A percentile compares a stretch with the other conserved stretches of the same genome.
These are phyloP conservation scores for Chiloscyllium plagiosum DNA, from an alignment of 2,113 vertebrate genomes.

Conservation along the genomic window DNA sequence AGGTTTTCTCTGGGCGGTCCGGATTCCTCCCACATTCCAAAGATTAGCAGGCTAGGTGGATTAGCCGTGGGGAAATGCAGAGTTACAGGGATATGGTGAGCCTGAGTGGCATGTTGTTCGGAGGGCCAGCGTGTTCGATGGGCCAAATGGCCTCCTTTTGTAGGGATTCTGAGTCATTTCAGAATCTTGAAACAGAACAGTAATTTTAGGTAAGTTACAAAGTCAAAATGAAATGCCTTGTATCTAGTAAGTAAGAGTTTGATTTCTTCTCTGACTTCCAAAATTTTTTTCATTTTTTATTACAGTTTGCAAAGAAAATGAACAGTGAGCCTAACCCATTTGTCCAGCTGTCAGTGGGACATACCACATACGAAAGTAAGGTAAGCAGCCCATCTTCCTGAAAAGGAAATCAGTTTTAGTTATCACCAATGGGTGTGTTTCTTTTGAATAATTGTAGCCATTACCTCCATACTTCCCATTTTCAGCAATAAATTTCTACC, in stretches of 20 bases:
- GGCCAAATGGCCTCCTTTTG: not conserved
- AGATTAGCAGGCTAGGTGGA: too few relatives aligned
- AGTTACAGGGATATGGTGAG: too few relatives aligned
- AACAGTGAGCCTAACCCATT: constrained; percentile 84
- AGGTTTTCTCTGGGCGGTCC: too few relatives aligned
- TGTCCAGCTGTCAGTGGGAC: constrained; percentile 83
- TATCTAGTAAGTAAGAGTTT: not conserved
- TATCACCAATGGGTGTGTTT: not conserved
- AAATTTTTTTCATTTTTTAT: constrained; percentile 45
- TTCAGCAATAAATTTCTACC: not conserved
- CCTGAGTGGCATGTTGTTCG: too few relatives aligned
- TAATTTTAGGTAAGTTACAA: not conserved
- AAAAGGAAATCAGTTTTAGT: constrained; percentile 22
- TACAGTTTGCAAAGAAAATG: constrained; percentile 85
- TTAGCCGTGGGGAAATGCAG: too few relatives aligned
- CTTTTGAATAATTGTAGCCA: not conserved
- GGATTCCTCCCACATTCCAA: too few relatives aligned
- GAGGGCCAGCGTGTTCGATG: too few relatives aligned
- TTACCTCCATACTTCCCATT: not conserved
- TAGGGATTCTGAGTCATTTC: not conserved
- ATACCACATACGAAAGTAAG: constrained; percentile 81
- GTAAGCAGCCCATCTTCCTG: constrained; percentile 55
- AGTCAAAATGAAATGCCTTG: not conserved
- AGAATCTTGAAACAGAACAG: not conserved
- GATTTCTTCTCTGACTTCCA: constrained; percentile 42